A percentile compares a stretch with the other conserved stretches of the same genome.
These are phyloP conservation scores for Margarornis squamiger DNA, from an alignment of 2,797 vertebrate species.

Conservation along the genomic window DNA sequence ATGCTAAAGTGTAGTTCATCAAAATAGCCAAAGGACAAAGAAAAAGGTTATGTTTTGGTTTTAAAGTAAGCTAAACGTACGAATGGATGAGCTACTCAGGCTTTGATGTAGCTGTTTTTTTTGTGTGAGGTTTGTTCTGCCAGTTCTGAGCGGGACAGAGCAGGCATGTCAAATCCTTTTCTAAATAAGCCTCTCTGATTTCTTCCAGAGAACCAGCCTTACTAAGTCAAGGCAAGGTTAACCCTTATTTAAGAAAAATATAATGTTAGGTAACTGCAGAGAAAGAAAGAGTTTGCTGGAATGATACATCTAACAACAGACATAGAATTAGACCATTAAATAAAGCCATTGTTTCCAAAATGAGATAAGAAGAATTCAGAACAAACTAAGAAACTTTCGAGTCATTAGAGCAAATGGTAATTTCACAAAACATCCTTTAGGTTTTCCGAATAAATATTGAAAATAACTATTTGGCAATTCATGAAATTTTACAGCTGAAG, in stretches of 20 bases:
- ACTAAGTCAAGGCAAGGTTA: neutral
- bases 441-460: neutral
- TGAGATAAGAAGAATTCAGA: neutral
- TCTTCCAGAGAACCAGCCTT: constrained; percentile 19
- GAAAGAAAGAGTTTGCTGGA: neutral
- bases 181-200: constrained; percentile 43
- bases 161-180: constrained; percentile 48
- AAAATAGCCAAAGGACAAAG: neutral
- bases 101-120: constrained; percentile 51
- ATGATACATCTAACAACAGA: neutral
- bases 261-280: neutral
- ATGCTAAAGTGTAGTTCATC: neutral
- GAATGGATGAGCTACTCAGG: neutral
- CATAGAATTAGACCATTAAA: neutral
- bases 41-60: neutral
- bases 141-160: constrained; percentile 31
- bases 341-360: neutral
- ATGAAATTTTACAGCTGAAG: neutral
- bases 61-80: neutral
- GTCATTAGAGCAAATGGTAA: neutral
- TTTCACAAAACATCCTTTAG: neutral
- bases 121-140: constrained; percentile 42
- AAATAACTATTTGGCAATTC: neutral
- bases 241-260: constrained; percentile 16
- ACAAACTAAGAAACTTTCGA: neutral